phyloP scores from a whole-genome alignment of 2,888 invertebrate genomes.

The Ectropis crepuscularia region DNA sequence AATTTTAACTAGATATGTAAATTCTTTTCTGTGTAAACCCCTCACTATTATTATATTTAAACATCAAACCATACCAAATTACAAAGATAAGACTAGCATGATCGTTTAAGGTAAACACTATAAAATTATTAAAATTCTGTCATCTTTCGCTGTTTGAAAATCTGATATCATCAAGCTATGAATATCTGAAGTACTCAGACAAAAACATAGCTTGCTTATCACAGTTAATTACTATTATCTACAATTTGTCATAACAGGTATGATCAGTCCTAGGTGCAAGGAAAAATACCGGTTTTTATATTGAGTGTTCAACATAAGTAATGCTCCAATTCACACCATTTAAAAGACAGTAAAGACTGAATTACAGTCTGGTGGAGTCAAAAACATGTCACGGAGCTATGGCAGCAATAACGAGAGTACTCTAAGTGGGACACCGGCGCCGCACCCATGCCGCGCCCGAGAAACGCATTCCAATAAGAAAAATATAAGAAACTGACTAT shows the following conservation, averaged over 20 bases:
- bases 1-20: no score
- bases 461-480: constrained; percentile 56
- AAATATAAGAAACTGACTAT: constrained; percentile 44
- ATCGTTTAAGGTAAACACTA: no score
- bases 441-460: constrained; percentile 64
- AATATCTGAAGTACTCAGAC: background rate
- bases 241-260: background rate
- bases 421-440: constrained; percentile 74
- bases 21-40: no score
- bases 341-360: background rate
- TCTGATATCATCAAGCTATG: no score
- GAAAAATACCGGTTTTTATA: background rate
- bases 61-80: no score
- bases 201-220: background rate
- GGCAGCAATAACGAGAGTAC: constrained; percentile 37
- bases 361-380: background rate
- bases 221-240: constrained; percentile 4
- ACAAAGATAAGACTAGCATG: no score
- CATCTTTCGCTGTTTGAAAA: no score
- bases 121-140: no score
- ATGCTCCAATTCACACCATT: background rate
- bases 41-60: no score
- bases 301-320: background rate
- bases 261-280: background rate
- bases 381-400: constrained; percentile 38